Evolutionary conservation across 1,140 invertebrate genomes (phyloP).

Genomic region (Adoxophyes honmai): DNA sequence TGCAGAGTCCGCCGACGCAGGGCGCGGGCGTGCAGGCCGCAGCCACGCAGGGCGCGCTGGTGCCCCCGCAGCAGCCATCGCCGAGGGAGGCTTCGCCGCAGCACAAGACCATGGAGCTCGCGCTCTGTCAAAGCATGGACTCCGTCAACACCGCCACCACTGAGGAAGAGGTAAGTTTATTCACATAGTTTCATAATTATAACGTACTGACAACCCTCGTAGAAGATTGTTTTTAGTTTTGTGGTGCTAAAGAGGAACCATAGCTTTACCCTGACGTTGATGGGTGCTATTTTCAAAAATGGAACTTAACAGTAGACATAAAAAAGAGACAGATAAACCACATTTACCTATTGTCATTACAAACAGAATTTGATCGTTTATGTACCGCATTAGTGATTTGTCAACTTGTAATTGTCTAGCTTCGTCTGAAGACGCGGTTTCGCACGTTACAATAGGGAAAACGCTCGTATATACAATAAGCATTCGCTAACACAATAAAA

Average conservation of each 20-base stretch:
- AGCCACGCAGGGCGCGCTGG: constrained; percentile 55
- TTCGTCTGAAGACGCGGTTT: constrained; percentile 30
- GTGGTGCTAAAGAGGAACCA: no score
- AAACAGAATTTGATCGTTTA: constrained; percentile 31
- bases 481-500: constrained; percentile 67
- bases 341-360: neutral
- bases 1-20: constrained; percentile 44
- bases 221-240: no score
- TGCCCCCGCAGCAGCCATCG: constrained; percentile 62
- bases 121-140: constrained; percentile 91
- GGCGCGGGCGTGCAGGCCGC: constrained; percentile 47
- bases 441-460: constrained; percentile 52
- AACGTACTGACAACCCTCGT: no score
- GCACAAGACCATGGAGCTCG: constrained; percentile 75
- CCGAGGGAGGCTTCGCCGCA: constrained; percentile 58
- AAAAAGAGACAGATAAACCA: no score
- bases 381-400: constrained; percentile 52
- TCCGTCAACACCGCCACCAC: constrained; percentile 93
- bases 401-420: constrained; percentile 52
- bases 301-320: no score
- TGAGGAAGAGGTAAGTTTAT: constrained; percentile 90
- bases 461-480: constrained; percentile 62
- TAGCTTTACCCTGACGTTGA: no score
- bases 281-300: no score
- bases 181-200: neutral